phyloP scores from a whole-genome alignment of 2,888 invertebrate species.

The Limulus polyphemus region DNA sequence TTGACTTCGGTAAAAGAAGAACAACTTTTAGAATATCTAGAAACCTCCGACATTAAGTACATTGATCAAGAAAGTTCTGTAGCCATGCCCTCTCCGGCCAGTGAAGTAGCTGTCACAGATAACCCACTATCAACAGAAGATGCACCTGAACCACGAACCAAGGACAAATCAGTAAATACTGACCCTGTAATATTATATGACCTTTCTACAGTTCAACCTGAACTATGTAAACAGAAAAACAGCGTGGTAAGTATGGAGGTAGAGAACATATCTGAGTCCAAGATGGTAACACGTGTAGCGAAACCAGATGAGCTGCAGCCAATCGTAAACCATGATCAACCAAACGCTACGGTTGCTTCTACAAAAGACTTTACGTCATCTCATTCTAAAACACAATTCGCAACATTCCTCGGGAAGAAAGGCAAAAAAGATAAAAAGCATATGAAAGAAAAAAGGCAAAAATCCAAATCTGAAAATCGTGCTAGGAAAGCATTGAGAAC shows the following conservation, averaged over 20 bases:
- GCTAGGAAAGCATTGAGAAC: constrained; percentile 96
- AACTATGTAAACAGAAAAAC: constrained; percentile 3
- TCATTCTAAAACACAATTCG: constrained; percentile 9
- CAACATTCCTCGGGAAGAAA: constrained; percentile 19
- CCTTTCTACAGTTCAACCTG: background rate
- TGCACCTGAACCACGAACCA: background rate
- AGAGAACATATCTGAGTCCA: constrained; percentile 40
- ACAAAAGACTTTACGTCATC: constrained; percentile 1
- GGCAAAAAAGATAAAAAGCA: constrained; percentile 18
- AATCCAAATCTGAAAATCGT: constrained; percentile 95
- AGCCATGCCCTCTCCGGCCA: constrained; percentile 2
- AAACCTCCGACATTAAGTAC: constrained; percentile 4
- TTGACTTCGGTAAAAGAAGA: constrained; percentile 8
- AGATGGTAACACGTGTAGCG: constrained; percentile 34
- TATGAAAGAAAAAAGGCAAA: constrained; percentile 52
- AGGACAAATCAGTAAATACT: no score
- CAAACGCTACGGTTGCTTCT: background rate
- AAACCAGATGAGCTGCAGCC: constrained; percentile 24
- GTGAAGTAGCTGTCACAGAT: background rate
- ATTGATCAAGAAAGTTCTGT: constrained; percentile 8
- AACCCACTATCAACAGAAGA: background rate
- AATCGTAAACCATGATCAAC: constrained; percentile 10
- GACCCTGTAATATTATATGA: no score
- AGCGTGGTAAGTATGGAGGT: constrained; percentile 11
- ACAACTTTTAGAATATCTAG: no score